Base-by-base conservation (phyloP, 1,140 invertebrate genomes). In the Colletes gigas region DNA sequence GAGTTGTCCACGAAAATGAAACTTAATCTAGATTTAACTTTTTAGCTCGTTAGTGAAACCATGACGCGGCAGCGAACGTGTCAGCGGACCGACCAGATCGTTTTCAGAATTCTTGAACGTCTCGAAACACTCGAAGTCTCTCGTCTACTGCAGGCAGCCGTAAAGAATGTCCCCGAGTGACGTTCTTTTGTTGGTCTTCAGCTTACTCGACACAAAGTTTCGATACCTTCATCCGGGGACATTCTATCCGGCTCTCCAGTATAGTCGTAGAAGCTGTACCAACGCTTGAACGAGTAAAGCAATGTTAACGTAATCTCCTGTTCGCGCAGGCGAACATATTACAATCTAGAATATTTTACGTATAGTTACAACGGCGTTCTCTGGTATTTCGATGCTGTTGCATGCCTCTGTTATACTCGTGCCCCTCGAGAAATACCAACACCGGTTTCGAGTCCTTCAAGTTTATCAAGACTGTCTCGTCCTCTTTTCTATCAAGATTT, bases 221-320 rank as follows among this genome's bases (percentile, higher is more conserved):
- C 44, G 44, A 47, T 47, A 47, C 6, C 9, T 9, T 6, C 44
- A 47, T 47, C 44, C 44, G 9, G 44, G 44, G 3, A 9, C 44
- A 9, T 47, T 47, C 44, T 47, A 6, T 47, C 44, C 6, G 9
- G 44, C 44, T 8, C 44, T 47, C 44, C 44, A 47, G 44, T 0
- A 50, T 77, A 77, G 74, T 50, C 4, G 74, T 69, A 77, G 74
- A 68, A 57, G 19, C 30, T 69, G 65, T 55, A 69, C 55, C 8
- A 15, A 77, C 12, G 54, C 74, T 77, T 55, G 17, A 59, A 15
- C 52, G 74, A 76, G 65, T 68, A 68, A 10, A 8, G 19, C 19
- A 21, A 8, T 7, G 57, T 21, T 7, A 50, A n/a, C 17, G 39
- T 65, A 65, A 44, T 50, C 12, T 50, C 3, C 19, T 12, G 19